Base-by-base conservation (phyloP, 2,888 invertebrate genomes). In the Aromia moschata region DNA sequence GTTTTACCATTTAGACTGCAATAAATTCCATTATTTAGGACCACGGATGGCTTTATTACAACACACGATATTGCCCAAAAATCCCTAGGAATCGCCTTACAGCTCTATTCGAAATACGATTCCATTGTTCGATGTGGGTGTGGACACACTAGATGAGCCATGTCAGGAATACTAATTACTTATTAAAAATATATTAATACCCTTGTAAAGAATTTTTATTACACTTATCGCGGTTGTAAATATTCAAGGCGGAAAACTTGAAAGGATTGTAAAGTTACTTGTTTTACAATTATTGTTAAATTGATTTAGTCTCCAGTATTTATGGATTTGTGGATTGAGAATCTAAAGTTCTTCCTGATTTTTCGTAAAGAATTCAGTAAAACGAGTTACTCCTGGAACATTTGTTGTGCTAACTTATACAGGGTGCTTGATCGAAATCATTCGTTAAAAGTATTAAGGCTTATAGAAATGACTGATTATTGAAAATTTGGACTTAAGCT, bases 41-140 rank as follows among this genome's bases (percentile, higher is more conserved):
- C 59, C 58, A 46, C 49, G 62, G 62, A 70, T 70, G 69, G 60
- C 70, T 70, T 67, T 70, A 70, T 70, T 70, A 69, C 68, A 44
- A 31, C 41, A 31, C 52, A 2, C 18, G 20, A 31, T 45, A 45
- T 45, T 33, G 11, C 45, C 45, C 15, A 12, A 52, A n/a, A 41
- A 20, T 31, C 37, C 31, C 31, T 25, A 12, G 55, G 44, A 20
- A 41, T 43, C 33, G 18, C 33, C 40, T 56, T 56, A 56, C 36
- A 41, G 31, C 56, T 56, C 49, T 49, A 56, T 56, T 49, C 31
- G 25, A 56, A 56, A 47, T 38, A 56, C 40, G 46, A n/a, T 31
- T 16, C 38, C 25, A 38, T 49, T 49, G 49, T 38, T n/a, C 14
- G 2, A 18, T 41, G 52, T 52, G 52, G 52, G 52, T 52, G 52